These are phyloP conservation scores for Brenthis ino DNA, from an alignment of 2,888 invertebrate genomes.

Conservation along the genomic window DNA sequence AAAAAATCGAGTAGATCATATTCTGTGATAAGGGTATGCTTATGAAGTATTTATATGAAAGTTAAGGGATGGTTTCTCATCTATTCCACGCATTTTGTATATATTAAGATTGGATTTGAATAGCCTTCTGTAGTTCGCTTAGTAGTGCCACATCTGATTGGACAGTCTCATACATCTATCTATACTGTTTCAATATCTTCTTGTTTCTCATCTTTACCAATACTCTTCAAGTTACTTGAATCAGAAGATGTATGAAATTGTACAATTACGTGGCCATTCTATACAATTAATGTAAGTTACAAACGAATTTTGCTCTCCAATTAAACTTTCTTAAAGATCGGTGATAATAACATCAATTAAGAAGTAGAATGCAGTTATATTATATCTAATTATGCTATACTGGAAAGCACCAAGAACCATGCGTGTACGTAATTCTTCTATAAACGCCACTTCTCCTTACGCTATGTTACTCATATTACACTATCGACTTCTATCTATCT, in stretches of 20 bases:
- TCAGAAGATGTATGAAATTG: constrained; percentile 48
- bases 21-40: constrained; percentile 80
- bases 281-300: constrained; percentile 56
- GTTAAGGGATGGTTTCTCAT: constrained; percentile 54
- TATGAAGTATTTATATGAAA: constrained; percentile 68
- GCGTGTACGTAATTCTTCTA: constrained; percentile 56
- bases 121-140: constrained; percentile 78
- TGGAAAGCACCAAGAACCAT: constrained; percentile 70
- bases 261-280: constrained; percentile 69
- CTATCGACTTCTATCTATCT: constrained; percentile 76
- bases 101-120: constrained; percentile 73
- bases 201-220: constrained; percentile 16
- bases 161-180: constrained; percentile 47
- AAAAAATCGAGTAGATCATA: constrained; percentile 67
- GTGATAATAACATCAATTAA: constrained; percentile 59
- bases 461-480: constrained; percentile 65
- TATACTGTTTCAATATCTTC: constrained; percentile 30
- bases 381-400: constrained; percentile 52
- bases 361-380: constrained; percentile 53
- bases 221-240: constrained; percentile 14
- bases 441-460: constrained; percentile 50
- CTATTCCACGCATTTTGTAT: constrained; percentile 54
- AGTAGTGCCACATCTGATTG: constrained; percentile 60
- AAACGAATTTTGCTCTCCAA: constrained; percentile 57
- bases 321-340: constrained; percentile 56